Evolutionary conservation across 92 coral and sea anemone species (phyloP), one percentile per base, ranked within the genome.

Genomic region (Siderastrea radians): DNA sequence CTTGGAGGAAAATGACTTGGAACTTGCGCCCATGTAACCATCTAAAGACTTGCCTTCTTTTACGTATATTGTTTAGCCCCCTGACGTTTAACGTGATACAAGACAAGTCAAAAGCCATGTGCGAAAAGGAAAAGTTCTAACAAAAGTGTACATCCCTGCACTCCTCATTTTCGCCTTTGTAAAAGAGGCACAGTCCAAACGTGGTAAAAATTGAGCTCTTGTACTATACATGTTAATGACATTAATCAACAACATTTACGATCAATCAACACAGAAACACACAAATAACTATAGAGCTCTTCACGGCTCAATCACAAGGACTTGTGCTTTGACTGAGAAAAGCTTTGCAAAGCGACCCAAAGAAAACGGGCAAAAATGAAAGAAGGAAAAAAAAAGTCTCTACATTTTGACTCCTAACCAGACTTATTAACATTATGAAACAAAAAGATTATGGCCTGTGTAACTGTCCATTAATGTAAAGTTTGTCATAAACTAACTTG

Each of bases 391-490:
- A 60, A 85, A 3, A 11, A 60, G 15, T 60, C 15, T n/a, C 15
- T 60, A 60, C 65, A 15, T 60, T 15, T n/a, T 60, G 65, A 15
- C 65, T 60, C 65, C n/a, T n/a, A n/a, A n/a, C n/a, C n/a, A n/a
- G n/a, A n/a, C n/a, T n/a, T 60, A n/a, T 11, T 60, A 60, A 15
- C 11, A 11, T 11, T 4, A 60, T 57, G 13, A 8, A 57, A 14
- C 11, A 8, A 8, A 14, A 9, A 14, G 13, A 57, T 57, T 57
- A 57, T 57, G 61, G 61, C 61, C 61, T 57, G 13, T 57, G 13
- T 14, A 57, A 14, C 61, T 57, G 61, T 14, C 90, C 81, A 38
- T 91, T 78, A 13, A 90, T 81, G 15, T 76, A 77, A n/a, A 90
- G 80, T 58, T 90, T 86, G 71, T 90, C 82, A 12, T 58, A 46